A percentile compares a stretch with the other conserved stretches of the same genome.
Evolutionary conservation across 2,797 vertebrate species (phyloP).

Genomic region (Chaetophractus vellerosus): DNA sequence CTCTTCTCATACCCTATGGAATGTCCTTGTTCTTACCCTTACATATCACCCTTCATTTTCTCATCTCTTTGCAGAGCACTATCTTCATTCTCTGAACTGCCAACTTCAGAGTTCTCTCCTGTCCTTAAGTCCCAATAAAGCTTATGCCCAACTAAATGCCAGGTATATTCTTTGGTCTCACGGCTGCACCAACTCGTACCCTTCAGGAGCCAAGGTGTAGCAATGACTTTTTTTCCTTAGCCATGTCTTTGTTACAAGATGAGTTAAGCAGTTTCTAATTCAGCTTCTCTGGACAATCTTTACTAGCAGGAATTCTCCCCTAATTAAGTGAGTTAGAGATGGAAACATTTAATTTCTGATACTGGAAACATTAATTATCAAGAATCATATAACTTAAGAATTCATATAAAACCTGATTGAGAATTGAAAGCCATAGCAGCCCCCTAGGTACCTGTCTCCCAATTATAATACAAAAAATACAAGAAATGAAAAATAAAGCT

Average conservation of each 20-base stretch:
- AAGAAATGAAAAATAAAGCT: background rate
- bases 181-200: too few species aligned
- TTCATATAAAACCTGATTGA: slow-evolving; percentile 69
- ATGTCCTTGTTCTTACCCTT: too few species aligned
- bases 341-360: slow-evolving; percentile 40
- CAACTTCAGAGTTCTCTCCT: too few species aligned
- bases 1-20: too few species aligned
- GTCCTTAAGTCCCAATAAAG: too few species aligned
- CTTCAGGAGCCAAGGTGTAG: too few species aligned
- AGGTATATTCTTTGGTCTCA: too few species aligned
- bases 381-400: slow-evolving; percentile 77
- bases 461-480: background rate
- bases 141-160: too few species aligned
- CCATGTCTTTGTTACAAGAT: background rate
- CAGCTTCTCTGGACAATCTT: background rate
- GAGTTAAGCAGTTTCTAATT: background rate
- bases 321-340: slow-evolving; percentile 32
- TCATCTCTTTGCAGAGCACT: too few species aligned
- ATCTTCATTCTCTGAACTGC: too few species aligned
- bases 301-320: background rate
- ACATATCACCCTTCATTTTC: too few species aligned
- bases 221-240: background rate
- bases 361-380: slow-evolving; percentile 81
- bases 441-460: background rate
- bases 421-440: background rate